Conservation (phyloP, 2,113 vertebrate genomes). For the Tichodroma muraria region DNA sequence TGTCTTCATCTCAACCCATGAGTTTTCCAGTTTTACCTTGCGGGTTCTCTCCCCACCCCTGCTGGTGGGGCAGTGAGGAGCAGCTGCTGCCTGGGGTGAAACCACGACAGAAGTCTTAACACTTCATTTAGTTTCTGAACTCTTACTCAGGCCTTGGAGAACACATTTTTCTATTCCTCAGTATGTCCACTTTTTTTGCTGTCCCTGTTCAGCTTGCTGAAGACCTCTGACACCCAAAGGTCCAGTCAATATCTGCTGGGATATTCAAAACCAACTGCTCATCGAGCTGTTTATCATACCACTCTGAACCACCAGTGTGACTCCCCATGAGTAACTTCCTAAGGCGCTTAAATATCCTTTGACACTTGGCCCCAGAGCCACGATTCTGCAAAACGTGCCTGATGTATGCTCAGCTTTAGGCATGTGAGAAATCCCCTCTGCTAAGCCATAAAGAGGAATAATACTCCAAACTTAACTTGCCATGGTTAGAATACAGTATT, state of each 20-base stretch:
- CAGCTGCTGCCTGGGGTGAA: background rate
- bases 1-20: background rate
- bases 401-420: background rate
- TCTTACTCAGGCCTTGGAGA: background rate
- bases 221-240: background rate
- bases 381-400: background rate
- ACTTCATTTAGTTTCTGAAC: background rate
- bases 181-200: background rate
- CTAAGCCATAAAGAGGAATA: background rate
- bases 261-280: background rate
- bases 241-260: background rate
- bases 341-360: background rate
- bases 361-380: background rate
- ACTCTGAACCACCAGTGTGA: background rate
- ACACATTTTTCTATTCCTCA: background rate
- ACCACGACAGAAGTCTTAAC: background rate
- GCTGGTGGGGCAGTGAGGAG: background rate
- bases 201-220: background rate
- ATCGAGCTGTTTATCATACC: background rate
- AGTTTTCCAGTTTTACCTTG: background rate
- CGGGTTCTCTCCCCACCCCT: background rate
- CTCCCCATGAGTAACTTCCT: background rate
- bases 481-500: background rate
- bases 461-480: background rate
- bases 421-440: background rate